Evolutionary conservation across 2,113 vertebrate genomes (phyloP), one percentile per base, ranked within the genome.

Genomic region (Hippocampus comes): DNA sequence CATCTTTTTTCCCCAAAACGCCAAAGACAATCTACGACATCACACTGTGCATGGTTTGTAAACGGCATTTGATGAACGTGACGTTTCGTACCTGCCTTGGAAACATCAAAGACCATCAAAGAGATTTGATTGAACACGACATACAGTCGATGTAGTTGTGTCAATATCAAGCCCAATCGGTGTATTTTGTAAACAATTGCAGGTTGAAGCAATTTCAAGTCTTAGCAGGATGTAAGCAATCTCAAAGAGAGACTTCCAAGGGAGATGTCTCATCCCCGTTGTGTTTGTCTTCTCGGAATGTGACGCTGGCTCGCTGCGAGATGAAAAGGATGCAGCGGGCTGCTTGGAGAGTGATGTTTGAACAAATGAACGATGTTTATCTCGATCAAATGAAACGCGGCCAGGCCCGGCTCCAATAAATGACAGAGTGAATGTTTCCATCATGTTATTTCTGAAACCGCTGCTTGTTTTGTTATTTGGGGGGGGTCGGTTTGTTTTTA

Each of bases 341-440:
- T 68, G 86, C 90, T 88, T 89, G 87, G 82, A 89, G 87, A 72
- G 4, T 75, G 75, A 63, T 21, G 64, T 77, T 78, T 25, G 55
- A 25, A 57, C 91, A 89, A 82, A 90, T 90, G 87, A 85, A 82
- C 23, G 87, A 86, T 90, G 85, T 92, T 91, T 91, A 89, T 90
- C 75, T 72, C 76, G 87, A 63, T 86, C 84, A 88, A 89, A 86
- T 83, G 77, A 83, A 86, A 81, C 89, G 70, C 70, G 71, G 83
- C 75, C 70, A 70, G 77, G 57, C 73, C 63, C 56, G 81, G 84
- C 68, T 86, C 76, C 72, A 81, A 70, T 76, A 75, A 71, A 68
- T 78, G 81, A 79, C 77, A 84, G 11, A 41, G 9, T n/a, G 7
- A 21, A 63, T 43, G 4, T 43, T 64, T 12, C 63, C 18, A 17